These are phyloP conservation scores for Tiliacea citrago DNA, from an alignment of 2,888 invertebrate species.

Conservation along the genomic window DNA sequence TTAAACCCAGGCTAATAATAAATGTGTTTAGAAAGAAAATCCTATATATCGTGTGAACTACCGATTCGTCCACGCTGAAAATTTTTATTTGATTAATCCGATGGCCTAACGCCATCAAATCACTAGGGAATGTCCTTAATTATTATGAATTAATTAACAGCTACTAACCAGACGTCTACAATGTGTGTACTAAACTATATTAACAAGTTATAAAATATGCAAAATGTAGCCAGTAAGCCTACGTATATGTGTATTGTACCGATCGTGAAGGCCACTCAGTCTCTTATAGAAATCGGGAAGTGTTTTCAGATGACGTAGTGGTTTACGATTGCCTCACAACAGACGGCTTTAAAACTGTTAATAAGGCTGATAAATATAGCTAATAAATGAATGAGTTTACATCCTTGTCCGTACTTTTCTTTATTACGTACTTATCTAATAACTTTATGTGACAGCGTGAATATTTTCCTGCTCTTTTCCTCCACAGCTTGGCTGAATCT, in stretches of 20 bases:
- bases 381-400: conserved; percentile 35
- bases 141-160: conserved; percentile 21
- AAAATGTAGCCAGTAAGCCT: conserved; percentile 49
- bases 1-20: neutral
- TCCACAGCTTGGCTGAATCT: neutral
- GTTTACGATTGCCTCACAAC: conserved; percentile 56
- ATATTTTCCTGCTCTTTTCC: neutral
- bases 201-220: conserved; percentile 59
- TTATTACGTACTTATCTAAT: neutral
- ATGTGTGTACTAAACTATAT: conserved; percentile 9
- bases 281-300: conserved; percentile 86
- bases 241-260: conserved; percentile 42
- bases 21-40: neutral
- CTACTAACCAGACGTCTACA: conserved; percentile 3
- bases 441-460: neutral
- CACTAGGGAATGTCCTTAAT: conserved; percentile 20
- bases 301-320: conserved; percentile 72
- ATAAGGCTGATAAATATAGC: conserved; percentile 35
- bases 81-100: neutral
- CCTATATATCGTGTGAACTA: conserved; percentile 20
- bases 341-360: conserved; percentile 34
- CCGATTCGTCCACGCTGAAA: conserved; percentile 16
- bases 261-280: conserved; percentile 78
- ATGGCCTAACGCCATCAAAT: neutral
- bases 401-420: conserved; percentile 11